Percentiles rank a stretch among this genome's conserved stretches.
Conservation (phyloP, 2,888 invertebrate genomes). For the Lasioglossum figueresi region DNA sequence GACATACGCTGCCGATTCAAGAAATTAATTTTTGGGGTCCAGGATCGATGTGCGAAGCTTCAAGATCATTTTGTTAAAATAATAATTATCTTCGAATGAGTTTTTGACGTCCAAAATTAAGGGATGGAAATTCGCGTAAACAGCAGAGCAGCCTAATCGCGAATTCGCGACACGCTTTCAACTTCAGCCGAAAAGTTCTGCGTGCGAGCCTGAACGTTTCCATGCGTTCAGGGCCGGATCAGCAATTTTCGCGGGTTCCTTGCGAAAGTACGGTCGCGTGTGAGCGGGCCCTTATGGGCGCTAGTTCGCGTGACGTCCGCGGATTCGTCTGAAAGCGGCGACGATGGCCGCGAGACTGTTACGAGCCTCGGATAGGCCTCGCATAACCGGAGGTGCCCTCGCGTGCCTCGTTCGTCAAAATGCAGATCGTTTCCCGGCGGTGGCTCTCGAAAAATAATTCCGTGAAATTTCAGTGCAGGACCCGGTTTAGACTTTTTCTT, state of each 20-base stretch:
- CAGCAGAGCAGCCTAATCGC: neutral
- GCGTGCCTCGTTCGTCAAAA: slow-evolving; percentile 49
- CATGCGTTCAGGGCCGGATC: slow-evolving; percentile 16
- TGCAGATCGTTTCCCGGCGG: slow-evolving; percentile 34
- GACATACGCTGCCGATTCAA: no score
- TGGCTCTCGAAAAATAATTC: slow-evolving; percentile 36
- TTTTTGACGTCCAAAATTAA: no score
- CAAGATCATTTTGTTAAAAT: no score
- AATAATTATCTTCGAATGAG: no score
- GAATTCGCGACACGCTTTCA: neutral
- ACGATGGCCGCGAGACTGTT: slow-evolving; percentile 44
- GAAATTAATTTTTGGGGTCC: no score
- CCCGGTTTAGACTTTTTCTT: neutral
- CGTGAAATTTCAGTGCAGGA: slow-evolving; percentile 36
- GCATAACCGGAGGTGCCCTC: slow-evolving; percentile 57
- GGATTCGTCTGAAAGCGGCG: slow-evolving; percentile 72
- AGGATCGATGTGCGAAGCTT: no score
- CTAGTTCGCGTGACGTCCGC: slow-evolving; percentile 70
- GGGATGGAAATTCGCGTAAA: no score
- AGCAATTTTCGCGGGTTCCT: slow-evolving; percentile 52
- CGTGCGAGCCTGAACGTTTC: neutral
- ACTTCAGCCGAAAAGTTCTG: neutral
- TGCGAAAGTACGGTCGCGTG: slow-evolving; percentile 52
- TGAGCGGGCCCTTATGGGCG: slow-evolving; percentile 32
- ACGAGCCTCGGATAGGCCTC: slow-evolving; percentile 51